Evolutionary conservation across 1,140 invertebrate genomes (phyloP).

Genomic region (Zaprionus kolodkinae): DNA sequence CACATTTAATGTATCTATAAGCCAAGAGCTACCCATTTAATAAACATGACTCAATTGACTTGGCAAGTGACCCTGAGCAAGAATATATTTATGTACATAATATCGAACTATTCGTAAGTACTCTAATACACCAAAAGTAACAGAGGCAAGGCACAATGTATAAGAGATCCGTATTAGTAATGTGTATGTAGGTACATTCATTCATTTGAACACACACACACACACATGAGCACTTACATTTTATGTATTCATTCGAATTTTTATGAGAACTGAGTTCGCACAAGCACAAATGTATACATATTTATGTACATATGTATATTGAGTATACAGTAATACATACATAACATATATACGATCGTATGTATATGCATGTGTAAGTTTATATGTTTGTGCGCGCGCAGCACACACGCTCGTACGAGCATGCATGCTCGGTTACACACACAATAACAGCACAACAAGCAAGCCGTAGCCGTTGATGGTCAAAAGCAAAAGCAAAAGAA

Average conservation of each 20-base stretch:
- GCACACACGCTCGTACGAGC: not conserved
- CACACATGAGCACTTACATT: not conserved
- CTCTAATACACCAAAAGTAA: no score
- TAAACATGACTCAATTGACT: no score
- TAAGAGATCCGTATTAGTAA: not conserved
- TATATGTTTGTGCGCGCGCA: slow-evolving; percentile 19
- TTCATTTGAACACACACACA: no score
- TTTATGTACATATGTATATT: not conserved
- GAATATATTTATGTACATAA: no score
- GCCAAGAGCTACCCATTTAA: no score
- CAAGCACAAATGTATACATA: slow-evolving; percentile 3
- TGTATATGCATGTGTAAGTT: slow-evolving; percentile 12
- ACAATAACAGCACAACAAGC: slow-evolving; percentile 6
- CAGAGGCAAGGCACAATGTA: not conserved
- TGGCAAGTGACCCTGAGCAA: no score
- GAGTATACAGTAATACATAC: slow-evolving; percentile 1
- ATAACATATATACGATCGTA: slow-evolving; percentile 6
- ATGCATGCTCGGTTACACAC: slow-evolving; percentile 4
- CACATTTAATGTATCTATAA: no score
- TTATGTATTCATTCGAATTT: not conserved
- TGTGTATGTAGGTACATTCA: not conserved
- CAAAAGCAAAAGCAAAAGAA: slow-evolving; percentile 57
- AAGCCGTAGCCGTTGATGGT: slow-evolving; percentile 17
- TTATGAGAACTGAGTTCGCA: not conserved
- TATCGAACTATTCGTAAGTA: no score